These are phyloP conservation scores for Helleia helle DNA, from an alignment of 2,888 invertebrate genomes.

Conservation along the genomic window DNA sequence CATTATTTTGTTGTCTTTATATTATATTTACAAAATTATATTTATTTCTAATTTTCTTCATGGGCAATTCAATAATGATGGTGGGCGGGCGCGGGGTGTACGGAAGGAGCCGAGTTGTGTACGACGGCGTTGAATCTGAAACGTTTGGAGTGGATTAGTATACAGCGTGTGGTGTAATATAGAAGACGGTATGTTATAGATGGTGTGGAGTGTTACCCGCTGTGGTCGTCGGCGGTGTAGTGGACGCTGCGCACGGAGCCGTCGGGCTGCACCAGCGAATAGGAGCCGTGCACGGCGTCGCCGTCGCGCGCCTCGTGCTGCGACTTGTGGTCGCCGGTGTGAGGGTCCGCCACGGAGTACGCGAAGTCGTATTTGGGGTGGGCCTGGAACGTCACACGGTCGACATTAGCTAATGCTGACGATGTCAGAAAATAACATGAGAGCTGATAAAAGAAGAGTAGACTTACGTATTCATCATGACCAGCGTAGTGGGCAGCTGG, in stretches of 20 bases:
- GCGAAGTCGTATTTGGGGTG: slow-evolving; percentile 35
- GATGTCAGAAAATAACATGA: background rate
- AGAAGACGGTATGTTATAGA: too few relatives aligned
- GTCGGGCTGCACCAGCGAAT: background rate
- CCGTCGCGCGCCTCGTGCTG: slow-evolving; percentile 31
- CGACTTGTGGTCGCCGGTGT: slow-evolving; percentile 26
- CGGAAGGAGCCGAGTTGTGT: background rate
- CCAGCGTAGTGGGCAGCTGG: slow-evolving; percentile 23
- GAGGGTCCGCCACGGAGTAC: slow-evolving; percentile 66
- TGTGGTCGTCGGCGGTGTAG: slow-evolving; percentile 25
- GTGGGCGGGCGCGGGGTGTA: background rate
- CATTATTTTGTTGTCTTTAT: background rate
- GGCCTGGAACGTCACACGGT: slow-evolving; percentile 7
- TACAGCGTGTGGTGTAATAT: too few relatives aligned
- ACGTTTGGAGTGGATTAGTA: too few relatives aligned
- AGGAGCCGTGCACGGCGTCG: slow-evolving; percentile 29
- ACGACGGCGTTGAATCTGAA: background rate
- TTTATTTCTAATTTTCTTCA: background rate
- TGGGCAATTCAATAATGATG: background rate
- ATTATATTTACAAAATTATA: background rate
- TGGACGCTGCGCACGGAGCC: slow-evolving; percentile 26
- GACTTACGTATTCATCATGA: slow-evolving; percentile 30
- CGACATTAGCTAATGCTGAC: background rate
- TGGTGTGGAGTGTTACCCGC: too few relatives aligned
- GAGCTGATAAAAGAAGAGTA: background rate